These are phyloP conservation scores for Xiphorhynchus elegans DNA, from an alignment of 2,113 vertebrate genomes.

Conservation along the genomic window DNA sequence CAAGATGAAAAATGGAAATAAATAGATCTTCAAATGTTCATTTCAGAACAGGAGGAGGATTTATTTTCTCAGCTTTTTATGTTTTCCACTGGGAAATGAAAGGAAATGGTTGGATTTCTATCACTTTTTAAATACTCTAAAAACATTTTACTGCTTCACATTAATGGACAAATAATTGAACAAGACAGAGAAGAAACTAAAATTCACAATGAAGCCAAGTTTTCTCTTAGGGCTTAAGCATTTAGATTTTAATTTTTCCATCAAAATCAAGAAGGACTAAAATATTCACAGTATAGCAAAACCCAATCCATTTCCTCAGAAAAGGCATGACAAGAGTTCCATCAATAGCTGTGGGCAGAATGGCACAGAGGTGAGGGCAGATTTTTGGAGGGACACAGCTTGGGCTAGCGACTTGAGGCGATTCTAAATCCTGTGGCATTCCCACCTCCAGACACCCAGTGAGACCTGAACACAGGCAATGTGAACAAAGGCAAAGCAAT, in stretches of 20 bases:
- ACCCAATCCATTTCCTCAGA: neutral
- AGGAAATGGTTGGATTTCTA: neutral
- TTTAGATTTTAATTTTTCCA: neutral
- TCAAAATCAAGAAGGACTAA: neutral
- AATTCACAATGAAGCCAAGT: neutral
- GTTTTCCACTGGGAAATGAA: neutral
- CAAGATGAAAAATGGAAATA: neutral
- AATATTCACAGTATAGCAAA: neutral
- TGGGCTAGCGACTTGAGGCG: fast-evolving
- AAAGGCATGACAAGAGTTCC: neutral
- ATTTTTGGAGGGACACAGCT: neutral
- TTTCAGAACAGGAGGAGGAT: neutral
- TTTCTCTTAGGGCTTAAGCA: neutral
- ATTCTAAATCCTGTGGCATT: neutral
- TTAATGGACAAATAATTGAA: neutral
- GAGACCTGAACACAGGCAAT: fast-evolving
- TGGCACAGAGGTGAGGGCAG: fast-evolving
- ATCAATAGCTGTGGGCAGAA: neutral
- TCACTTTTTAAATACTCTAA: neutral
- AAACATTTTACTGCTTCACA: neutral
- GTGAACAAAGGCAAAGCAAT: neutral
- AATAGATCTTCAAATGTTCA: neutral
- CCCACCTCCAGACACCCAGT: neutral
- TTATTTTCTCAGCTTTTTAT: neutral
- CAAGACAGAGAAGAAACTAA: neutral